These are phyloP conservation scores for Silvanus unidentatus DNA, from an alignment of 2,888 invertebrate genomes.

Conservation along the genomic window DNA sequence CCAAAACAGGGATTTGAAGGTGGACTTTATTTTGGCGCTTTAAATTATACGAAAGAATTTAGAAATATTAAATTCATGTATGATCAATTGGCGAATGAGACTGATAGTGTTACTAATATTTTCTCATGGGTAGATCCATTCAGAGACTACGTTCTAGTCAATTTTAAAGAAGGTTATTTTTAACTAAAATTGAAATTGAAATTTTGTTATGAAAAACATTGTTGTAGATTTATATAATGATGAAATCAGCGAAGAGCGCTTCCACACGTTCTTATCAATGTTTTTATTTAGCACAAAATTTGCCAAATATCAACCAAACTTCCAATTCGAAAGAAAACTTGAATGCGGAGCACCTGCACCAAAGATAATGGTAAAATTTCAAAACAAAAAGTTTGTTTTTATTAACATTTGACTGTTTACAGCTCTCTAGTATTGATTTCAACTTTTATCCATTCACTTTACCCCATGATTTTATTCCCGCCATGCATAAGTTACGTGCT, in stretches of 20 bases:
- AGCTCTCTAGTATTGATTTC: conserved; percentile 59
- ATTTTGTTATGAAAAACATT: no score
- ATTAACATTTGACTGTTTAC: conserved; percentile 23
- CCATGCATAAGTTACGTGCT: conserved; percentile 61
- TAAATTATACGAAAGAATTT: conserved; percentile 61
- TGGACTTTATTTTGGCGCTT: conserved; percentile 59
- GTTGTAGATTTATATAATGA: conserved; percentile 47
- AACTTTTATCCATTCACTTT: conserved; percentile 55
- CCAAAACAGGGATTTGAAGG: conserved; percentile 61
- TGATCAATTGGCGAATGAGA: conserved; percentile 49
- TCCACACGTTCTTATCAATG: conserved; percentile 58
- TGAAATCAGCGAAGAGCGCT: conserved; percentile 51
- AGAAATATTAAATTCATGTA: conserved; percentile 53
- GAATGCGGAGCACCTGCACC: conserved; percentile 58
- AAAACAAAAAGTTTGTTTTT: not conserved
- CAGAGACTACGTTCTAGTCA: conserved; percentile 53
- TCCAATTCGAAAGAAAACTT: conserved; percentile 56
- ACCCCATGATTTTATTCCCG: conserved; percentile 64
- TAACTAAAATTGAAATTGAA: not conserved
- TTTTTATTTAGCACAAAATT: conserved; percentile 65
- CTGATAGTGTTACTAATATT: conserved; percentile 51
- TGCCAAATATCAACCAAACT: conserved; percentile 63
- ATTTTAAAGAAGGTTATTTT: conserved; percentile 49
- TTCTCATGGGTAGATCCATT: conserved; percentile 64
- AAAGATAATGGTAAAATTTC: conserved; percentile 48